Evolutionary conservation across 1,140 invertebrate species (phyloP), one percentile per base, ranked within the genome.

Genomic region (Oppia nitens): DNA sequence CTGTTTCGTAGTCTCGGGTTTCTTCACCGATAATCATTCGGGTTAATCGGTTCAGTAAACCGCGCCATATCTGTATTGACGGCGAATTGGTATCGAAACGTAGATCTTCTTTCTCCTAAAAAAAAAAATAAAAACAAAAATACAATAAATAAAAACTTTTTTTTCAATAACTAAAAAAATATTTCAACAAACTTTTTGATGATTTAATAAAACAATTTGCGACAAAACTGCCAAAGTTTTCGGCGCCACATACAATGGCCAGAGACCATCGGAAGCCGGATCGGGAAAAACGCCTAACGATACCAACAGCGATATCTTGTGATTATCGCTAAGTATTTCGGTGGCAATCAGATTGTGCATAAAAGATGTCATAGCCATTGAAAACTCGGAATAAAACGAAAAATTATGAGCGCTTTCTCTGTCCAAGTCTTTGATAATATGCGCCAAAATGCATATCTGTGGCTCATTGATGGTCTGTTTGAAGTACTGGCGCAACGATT

Each of bases 11-110:
- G 23, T 61, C 58, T 49, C 68, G 66, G 11, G 59, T 62, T 27
- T 66, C 65, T 45, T 64, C 68, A 57, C 67, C 65, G 51, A 60
- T 64, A 14, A 29, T 83, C 66, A 84, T 85, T 66, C 87, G 83
- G 17, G 86, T 83, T 26, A 96, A 74, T 2, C 87, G 91, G 60
- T 84, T 83, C 1, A 95, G 78, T 3, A 93, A 76, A 67, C 87
- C 78, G 67, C 86, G 82, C 88, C 90, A 94, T 66, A 95, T 90
- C 47, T 82, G 81, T 4, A 93, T 81, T 61, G 88, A 88, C 6
- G 84, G 83, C 26, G 82, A 79, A 75, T 94, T 89, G 52, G 66
- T 69, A 53, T 69, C 65, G 60, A 64, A 68, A 59, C 68, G 67
- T 45, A 67, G 59, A 53, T 63, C 61, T 56, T 67, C 66, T 67